Conservation (phyloP, 2,113 vertebrate species). For the Pangasianodon gigas region DNA sequence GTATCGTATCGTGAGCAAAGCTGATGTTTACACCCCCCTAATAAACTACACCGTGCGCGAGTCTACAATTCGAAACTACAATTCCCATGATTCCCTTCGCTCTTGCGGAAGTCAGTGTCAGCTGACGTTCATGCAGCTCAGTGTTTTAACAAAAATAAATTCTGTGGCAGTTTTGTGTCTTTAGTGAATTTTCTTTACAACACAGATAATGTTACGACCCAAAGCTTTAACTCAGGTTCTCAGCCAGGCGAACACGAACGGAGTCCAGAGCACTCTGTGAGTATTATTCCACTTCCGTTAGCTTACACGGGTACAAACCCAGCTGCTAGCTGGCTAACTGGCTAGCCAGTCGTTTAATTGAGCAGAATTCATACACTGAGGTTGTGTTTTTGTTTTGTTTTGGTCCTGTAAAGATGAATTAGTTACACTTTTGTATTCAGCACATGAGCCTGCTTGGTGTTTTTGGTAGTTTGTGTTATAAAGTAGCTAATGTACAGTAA, state of each 20-base stretch:
- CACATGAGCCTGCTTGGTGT: neutral
- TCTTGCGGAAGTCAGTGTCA: conserved; percentile 51
- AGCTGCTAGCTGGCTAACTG: conserved; percentile 18
- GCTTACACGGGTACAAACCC: neutral
- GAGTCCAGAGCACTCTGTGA: conserved; percentile 97
- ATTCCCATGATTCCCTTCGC: conserved; percentile 38
- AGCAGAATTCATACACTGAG: neutral
- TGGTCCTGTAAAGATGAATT: neutral
- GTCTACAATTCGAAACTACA: no score
- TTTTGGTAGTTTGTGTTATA: neutral
- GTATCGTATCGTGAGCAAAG: no score
- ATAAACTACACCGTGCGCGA: no score
- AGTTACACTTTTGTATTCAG: neutral
- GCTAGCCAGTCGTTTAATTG: neutral
- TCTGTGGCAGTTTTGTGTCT: neutral
- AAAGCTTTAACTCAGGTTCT: conserved; percentile 95
- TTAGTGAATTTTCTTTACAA: neutral
- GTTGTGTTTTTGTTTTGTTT: neutral
- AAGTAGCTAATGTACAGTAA: neutral
- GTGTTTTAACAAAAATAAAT: neutral
- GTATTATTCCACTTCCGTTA: conserved; percentile 59
- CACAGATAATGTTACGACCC: conserved; percentile 79
- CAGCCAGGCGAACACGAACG: conserved; percentile 95
- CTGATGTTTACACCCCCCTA: no score
- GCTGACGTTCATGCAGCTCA: conserved; percentile 32